Conservation (phyloP, 1,140 invertebrate species). For the Conopomorpha cramerella region DNA sequence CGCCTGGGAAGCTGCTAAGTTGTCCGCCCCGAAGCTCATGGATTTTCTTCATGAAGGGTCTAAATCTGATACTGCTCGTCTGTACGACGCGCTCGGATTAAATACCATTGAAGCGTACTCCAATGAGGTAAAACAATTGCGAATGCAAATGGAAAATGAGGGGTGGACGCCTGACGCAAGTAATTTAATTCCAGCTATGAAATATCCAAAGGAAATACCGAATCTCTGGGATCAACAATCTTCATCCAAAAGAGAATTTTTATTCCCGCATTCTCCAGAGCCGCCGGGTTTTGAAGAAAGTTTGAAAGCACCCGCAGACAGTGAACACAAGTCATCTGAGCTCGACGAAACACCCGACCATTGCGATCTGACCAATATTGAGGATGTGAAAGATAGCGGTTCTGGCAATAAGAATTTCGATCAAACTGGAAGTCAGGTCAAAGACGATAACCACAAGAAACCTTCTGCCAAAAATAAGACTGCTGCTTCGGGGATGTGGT, state of each 20-base stretch:
- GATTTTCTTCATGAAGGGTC: slow-evolving; percentile 48
- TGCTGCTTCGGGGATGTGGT: slow-evolving; percentile 37
- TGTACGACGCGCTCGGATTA: slow-evolving; percentile 45
- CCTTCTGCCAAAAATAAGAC: slow-evolving; percentile 25
- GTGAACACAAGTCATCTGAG: slow-evolving; percentile 19
- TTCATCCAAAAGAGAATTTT: slow-evolving; percentile 12
- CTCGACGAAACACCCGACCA: no score
- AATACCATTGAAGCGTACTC: slow-evolving; percentile 23
- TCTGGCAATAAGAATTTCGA: slow-evolving; percentile 38
- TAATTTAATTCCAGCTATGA: no score
- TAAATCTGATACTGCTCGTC: slow-evolving; percentile 40
- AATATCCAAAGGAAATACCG: slow-evolving; percentile 15
- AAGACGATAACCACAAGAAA: slow-evolving; percentile 39
- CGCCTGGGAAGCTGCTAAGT: slow-evolving; percentile 56
- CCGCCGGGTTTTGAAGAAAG: no score
- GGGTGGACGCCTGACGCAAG: slow-evolving; percentile 17
- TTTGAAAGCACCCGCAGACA: slow-evolving; percentile 22
- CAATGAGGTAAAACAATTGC: slow-evolving; percentile 24
- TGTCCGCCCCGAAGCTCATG: slow-evolving; percentile 51
- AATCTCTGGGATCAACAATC: slow-evolving; percentile 23
- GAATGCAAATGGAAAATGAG: slow-evolving; percentile 17
- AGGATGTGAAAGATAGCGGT: no score
- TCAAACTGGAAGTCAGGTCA: slow-evolving; percentile 38
- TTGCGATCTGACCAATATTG: no score
- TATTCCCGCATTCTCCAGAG: no score